Conservation (phyloP, 2,888 invertebrate genomes). For the Pyrochroa serraticornis region DNA sequence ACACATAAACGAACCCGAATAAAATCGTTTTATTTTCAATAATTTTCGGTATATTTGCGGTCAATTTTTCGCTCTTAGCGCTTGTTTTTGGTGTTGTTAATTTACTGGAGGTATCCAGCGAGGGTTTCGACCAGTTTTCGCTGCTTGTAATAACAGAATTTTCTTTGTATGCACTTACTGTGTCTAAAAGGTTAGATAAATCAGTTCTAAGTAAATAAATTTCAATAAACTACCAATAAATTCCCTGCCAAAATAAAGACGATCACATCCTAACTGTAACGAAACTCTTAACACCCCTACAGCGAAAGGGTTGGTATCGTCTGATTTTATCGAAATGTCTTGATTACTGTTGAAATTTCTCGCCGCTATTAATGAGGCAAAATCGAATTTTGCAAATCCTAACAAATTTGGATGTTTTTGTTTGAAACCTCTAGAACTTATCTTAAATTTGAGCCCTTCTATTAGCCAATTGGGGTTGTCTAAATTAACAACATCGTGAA, state of each 20-base stretch:
- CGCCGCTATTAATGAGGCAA: slow-evolving; percentile 51
- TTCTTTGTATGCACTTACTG: slow-evolving; percentile 39
- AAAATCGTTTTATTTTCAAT: slow-evolving; percentile 54
- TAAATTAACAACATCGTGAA: slow-evolving; percentile 56
- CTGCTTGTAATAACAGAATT: slow-evolving; percentile 35
- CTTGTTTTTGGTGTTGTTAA: not conserved
- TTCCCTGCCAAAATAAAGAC: slow-evolving; percentile 60
- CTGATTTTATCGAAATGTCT: slow-evolving; percentile 53
- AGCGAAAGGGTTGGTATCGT: slow-evolving; percentile 56
- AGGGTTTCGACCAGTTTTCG: slow-evolving; percentile 31
- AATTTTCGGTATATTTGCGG: not conserved
- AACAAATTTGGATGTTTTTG: slow-evolving; percentile 57
- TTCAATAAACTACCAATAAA: slow-evolving; percentile 48
- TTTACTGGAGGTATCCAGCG: slow-evolving; percentile 9
- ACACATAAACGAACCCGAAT: slow-evolving; percentile 60
- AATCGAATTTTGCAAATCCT: slow-evolving; percentile 56
- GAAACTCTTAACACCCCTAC: slow-evolving; percentile 58
- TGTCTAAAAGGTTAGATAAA: slow-evolving; percentile 42
- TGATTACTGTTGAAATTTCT: slow-evolving; percentile 54
- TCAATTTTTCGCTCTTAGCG: not conserved
- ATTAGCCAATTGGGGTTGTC: slow-evolving; percentile 47
- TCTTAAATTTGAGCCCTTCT: slow-evolving; percentile 55
- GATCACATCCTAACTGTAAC: slow-evolving; percentile 59
- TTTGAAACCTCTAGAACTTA: slow-evolving; percentile 57
- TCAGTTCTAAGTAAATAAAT: not conserved